Evolutionary conservation across 2,797 vertebrate species (phyloP).

Genomic region (Ceryle rudis): DNA sequence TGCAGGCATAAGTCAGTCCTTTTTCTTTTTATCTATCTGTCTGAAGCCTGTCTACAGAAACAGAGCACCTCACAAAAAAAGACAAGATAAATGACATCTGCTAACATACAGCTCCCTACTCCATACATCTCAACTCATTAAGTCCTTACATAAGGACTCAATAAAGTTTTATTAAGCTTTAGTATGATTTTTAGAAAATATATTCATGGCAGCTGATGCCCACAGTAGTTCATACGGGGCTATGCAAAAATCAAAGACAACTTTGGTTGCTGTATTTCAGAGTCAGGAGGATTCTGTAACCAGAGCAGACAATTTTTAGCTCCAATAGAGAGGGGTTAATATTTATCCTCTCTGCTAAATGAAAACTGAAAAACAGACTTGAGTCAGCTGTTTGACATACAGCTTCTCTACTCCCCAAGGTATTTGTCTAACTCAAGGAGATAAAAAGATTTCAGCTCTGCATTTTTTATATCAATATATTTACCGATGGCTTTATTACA

Average conservation of each 20-base stretch:
- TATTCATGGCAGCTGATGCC: neutral
- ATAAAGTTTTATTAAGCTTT: neutral
- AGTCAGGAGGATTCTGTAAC: neutral
- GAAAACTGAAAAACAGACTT: neutral
- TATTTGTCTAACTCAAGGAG: neutral
- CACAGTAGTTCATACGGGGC: neutral
- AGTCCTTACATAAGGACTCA: slow-evolving; percentile 12
- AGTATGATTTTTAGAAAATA: neutral
- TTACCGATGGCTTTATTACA: neutral
- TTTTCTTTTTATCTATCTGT: neutral
- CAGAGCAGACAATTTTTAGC: neutral
- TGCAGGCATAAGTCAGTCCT: neutral
- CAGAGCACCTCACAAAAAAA: neutral
- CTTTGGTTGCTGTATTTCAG: neutral
- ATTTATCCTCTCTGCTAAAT: neutral
- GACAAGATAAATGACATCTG: slow-evolving; percentile 17
- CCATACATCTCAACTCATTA: neutral
- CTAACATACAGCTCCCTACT: neutral
- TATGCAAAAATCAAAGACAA: neutral
- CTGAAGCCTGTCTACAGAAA: neutral
- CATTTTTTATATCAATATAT: neutral
- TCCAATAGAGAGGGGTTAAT: neutral
- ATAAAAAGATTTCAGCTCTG: neutral
- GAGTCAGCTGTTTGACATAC: neutral
- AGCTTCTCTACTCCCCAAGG: neutral